Percentiles rank a stretch among this genome's conserved stretches.
These are phyloP conservation scores for Enteromius fasciolatus DNA, from an alignment of 2,797 vertebrate genomes.

Conservation along the genomic window DNA sequence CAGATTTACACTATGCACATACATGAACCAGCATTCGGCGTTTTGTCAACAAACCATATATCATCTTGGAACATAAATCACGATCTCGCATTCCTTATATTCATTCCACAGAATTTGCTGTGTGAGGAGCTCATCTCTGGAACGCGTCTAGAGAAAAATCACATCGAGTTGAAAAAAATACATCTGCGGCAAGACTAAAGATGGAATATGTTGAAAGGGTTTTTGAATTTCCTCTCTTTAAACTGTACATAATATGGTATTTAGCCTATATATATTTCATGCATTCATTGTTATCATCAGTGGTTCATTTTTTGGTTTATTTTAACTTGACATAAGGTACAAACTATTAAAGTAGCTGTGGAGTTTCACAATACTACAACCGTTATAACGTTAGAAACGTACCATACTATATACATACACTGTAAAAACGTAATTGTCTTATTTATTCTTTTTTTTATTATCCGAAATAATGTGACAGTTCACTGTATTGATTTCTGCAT, in stretches of 20 bases:
- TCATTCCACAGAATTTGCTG: slow-evolving; percentile 23
- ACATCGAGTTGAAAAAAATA: neutral
- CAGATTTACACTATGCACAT: slow-evolving; percentile 54
- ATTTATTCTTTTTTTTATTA: neutral
- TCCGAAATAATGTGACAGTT: neutral
- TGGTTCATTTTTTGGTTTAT: slow-evolving; percentile 14
- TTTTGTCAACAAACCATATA: slow-evolving; percentile 75
- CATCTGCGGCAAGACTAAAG: neutral
- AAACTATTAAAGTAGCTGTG: neutral
- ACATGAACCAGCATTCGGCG: slow-evolving; percentile 66
- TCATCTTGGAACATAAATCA: slow-evolving; percentile 56
- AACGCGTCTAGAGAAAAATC: neutral
- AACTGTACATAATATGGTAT: neutral
- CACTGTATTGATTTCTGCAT: slow-evolving; percentile 24
- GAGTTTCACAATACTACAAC: neutral
- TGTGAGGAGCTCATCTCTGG: slow-evolving; percentile 25
- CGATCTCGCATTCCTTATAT: slow-evolving; percentile 48
- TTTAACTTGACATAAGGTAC: neutral
- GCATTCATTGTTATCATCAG: slow-evolving; percentile 1
- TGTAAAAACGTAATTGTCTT: neutral
- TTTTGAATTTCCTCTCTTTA: neutral
- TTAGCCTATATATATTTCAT: neutral
- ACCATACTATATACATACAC: too few relatives aligned
- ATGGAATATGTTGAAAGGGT: neutral
- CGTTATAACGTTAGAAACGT: neutral